phyloP scores from a whole-genome alignment of 35 echinoderm and acorn worm species.

The Holothuria glaberrima region DNA sequence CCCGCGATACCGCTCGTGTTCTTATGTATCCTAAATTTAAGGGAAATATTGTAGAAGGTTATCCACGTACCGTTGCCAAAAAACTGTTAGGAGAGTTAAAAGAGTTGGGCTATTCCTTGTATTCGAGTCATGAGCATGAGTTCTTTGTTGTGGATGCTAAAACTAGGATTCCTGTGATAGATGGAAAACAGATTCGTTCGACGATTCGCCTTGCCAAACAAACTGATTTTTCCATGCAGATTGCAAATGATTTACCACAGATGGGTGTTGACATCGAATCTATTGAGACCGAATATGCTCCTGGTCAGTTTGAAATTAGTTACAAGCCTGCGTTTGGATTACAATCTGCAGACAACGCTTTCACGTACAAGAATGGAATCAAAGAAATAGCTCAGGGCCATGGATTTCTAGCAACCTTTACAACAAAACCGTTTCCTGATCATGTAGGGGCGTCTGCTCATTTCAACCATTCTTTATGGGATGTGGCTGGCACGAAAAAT shows the following conservation, averaged over 20 bases:
- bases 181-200: slow-evolving; percentile 3
- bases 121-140: slow-evolving; percentile 59
- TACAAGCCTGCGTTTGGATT: slow-evolving; percentile 75
- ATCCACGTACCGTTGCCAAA: slow-evolving; percentile 38
- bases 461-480: slow-evolving; percentile 78
- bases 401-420: slow-evolving; percentile 59
- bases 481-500: slow-evolving; percentile 47
- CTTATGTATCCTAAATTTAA: slow-evolving; percentile 33
- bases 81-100: slow-evolving; percentile 12
- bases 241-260: slow-evolving; percentile 44
- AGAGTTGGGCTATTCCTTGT: slow-evolving; percentile 36
- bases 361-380: slow-evolving; percentile 67
- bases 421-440: slow-evolving; percentile 64
- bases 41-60: background rate
- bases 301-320: slow-evolving; percentile 68
- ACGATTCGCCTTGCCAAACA: slow-evolving; percentile 34
- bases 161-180: slow-evolving; percentile 57
- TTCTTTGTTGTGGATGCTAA: slow-evolving; percentile 66
- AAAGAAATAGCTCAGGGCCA: slow-evolving; percentile 74
- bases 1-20: slow-evolving; percentile 56
- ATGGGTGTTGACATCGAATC: slow-evolving; percentile 72
- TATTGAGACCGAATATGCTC: slow-evolving; percentile 43
- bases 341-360: slow-evolving; percentile 67
- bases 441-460: slow-evolving; percentile 43
- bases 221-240: slow-evolving; percentile 52